A percentile compares a stretch with the other conserved stretches of the same genome.
These are phyloP conservation scores for Zalophus californianus DNA, from an alignment of 2,797 vertebrate species.

Conservation along the genomic window DNA sequence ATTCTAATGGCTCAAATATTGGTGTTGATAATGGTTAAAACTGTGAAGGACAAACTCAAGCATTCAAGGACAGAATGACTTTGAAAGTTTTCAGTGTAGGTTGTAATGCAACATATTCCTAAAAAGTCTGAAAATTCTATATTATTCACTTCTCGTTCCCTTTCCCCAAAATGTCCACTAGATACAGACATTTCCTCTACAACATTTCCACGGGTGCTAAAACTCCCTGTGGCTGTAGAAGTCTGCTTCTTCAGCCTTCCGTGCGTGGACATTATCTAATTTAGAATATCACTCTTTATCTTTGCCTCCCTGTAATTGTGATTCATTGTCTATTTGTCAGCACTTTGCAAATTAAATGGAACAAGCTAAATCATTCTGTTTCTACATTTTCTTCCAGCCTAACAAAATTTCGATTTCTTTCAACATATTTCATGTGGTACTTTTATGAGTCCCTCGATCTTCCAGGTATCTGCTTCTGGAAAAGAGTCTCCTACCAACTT, in stretches of 20 bases:
- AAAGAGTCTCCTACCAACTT: background rate
- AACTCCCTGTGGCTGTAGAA: background rate
- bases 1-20: background rate
- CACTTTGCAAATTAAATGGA: background rate
- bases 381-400: background rate
- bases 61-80: background rate
- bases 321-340: background rate
- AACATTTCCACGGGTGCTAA: background rate
- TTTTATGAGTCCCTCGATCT: background rate
- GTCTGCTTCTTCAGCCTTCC: background rate
- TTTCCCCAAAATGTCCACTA: background rate
- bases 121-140: background rate
- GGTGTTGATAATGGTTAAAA: background rate
- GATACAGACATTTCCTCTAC: background rate
- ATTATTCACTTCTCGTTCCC: background rate
- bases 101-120: background rate
- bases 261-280: background rate
- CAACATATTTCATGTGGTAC: background rate
- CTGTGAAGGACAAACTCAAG: background rate
- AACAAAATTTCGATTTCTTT: background rate
- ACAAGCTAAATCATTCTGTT: background rate
- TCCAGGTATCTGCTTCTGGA: background rate
- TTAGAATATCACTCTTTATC: background rate
- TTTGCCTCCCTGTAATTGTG: background rate
- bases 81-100: background rate